These are phyloP conservation scores for Megastigmus dorsalis DNA, from an alignment of 2,888 invertebrate species.

Conservation along the genomic window DNA sequence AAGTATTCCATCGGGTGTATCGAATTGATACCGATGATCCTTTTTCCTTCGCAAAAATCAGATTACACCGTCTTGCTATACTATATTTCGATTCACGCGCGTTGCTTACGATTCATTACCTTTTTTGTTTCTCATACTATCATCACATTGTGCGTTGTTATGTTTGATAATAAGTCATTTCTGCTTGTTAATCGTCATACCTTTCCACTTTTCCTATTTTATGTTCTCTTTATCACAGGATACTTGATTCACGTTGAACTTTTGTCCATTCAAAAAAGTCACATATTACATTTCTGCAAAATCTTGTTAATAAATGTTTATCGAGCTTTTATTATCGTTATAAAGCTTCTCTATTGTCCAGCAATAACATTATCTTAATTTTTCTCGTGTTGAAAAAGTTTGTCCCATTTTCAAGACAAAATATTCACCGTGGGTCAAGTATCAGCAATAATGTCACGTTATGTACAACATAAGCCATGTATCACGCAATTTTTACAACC, in stretches of 20 bases:
- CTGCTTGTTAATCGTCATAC: constrained; percentile 54
- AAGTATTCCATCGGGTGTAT: neutral
- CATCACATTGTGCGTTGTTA: constrained; percentile 52
- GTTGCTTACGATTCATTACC: constrained; percentile 47
- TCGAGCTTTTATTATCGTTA: too few relatives aligned
- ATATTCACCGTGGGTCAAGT: constrained; percentile 45
- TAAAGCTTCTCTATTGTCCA: too few relatives aligned
- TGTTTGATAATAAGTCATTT: constrained; percentile 52
- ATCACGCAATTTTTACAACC: constrained; percentile 51
- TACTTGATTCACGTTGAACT: constrained; percentile 51
- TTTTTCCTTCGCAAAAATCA: too few relatives aligned
- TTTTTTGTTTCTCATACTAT: constrained; percentile 12
- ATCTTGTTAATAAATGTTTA: too few relatives aligned
- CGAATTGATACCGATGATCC: neutral
- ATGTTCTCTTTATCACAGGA: constrained; percentile 35
- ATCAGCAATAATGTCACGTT: constrained; percentile 43
- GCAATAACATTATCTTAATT: too few relatives aligned
- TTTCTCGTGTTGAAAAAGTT: too few relatives aligned
- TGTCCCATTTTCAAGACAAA: too few relatives aligned
- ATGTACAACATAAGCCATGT: constrained; percentile 50
- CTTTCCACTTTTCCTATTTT: constrained; percentile 36
- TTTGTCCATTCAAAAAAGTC: too few relatives aligned
- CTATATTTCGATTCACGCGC: constrained; percentile 35
- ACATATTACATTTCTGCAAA: too few relatives aligned
- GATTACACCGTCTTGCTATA: neutral